phyloP scores from a whole-genome alignment of 64 coral and sea anemone genomes.

The Actinia tenebrosa region DNA sequence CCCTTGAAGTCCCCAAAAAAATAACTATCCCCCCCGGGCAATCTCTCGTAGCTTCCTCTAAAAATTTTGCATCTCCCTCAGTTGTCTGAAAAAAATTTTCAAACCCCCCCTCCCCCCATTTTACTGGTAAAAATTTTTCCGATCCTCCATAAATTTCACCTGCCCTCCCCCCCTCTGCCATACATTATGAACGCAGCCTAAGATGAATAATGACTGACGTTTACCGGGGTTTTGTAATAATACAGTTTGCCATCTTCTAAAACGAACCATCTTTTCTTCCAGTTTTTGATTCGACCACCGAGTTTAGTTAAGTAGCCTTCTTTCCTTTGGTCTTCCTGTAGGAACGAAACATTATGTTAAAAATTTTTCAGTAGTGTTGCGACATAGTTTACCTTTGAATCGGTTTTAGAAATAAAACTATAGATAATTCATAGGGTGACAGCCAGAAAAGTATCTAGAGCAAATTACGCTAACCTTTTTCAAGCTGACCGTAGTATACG shows the following conservation, averaged over 20 bases:
- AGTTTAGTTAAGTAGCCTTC: conserved; percentile 93
- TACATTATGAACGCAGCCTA: too few species aligned
- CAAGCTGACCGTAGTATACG: conserved; percentile 92
- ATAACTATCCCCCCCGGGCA: too few species aligned
- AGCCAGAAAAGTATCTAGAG: not conserved
- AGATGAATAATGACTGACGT: not conserved
- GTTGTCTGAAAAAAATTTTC: too few species aligned
- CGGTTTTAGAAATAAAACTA: too few species aligned
- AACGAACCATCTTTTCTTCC: conserved; percentile 99
- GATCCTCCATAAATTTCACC: too few species aligned
- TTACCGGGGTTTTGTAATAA: conserved; percentile 90
- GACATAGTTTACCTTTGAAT: too few species aligned
- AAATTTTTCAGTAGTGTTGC: not conserved
- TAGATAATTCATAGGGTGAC: not conserved
- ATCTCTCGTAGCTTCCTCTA: too few species aligned
- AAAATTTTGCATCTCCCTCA: too few species aligned
- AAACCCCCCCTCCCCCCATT: too few species aligned
- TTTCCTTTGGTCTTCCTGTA: conserved; percentile 87
- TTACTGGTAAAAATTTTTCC: too few species aligned
- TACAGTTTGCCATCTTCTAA: conserved; percentile 81
- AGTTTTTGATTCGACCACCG: conserved; percentile 94
- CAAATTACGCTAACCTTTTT: conserved; percentile 70
- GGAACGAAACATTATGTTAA: not conserved
- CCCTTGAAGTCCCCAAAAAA: too few species aligned
- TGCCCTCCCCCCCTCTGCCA: too few species aligned